These are phyloP conservation scores for Crotalus helleri DNA, from an alignment of 2,113 vertebrate species.

Conservation along the genomic window DNA sequence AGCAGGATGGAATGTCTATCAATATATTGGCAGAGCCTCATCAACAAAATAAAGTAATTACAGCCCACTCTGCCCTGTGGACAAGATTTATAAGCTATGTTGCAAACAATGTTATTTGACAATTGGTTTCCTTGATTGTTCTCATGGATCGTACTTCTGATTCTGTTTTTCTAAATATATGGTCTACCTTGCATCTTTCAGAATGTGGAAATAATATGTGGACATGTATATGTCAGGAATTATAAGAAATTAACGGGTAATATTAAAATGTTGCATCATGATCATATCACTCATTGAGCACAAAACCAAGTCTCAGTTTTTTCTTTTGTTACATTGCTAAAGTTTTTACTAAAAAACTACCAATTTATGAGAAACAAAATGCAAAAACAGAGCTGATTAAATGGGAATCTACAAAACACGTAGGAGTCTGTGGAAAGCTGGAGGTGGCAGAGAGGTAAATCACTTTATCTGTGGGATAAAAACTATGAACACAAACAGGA, in stretches of 20 bases:
- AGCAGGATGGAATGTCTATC: background rate
- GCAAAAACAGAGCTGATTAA: constrained; percentile 17
- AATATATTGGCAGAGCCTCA: background rate
- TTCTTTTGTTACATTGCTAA: background rate
- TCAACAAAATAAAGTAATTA: background rate
- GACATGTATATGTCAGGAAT: background rate
- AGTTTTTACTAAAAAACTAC: background rate
- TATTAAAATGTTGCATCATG: background rate
- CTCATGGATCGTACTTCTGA: background rate
- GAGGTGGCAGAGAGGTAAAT: background rate
- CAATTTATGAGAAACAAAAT: background rate
- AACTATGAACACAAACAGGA: constrained; percentile 1
- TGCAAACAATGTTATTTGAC: background rate
- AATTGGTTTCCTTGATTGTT: background rate
- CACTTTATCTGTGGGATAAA: constrained; percentile 15
- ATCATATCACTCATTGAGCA: background rate
- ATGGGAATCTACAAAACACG: constrained; percentile 19
- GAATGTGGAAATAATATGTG: background rate
- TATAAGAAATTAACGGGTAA: background rate
- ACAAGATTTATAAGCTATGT: background rate
- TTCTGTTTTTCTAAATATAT: background rate
- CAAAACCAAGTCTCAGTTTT: background rate
- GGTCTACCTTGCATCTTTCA: background rate
- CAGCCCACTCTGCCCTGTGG: background rate
- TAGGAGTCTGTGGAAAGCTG: background rate